phyloP scores from a whole-genome alignment of 2,888 invertebrate genomes.

The Acleris sparsana region DNA sequence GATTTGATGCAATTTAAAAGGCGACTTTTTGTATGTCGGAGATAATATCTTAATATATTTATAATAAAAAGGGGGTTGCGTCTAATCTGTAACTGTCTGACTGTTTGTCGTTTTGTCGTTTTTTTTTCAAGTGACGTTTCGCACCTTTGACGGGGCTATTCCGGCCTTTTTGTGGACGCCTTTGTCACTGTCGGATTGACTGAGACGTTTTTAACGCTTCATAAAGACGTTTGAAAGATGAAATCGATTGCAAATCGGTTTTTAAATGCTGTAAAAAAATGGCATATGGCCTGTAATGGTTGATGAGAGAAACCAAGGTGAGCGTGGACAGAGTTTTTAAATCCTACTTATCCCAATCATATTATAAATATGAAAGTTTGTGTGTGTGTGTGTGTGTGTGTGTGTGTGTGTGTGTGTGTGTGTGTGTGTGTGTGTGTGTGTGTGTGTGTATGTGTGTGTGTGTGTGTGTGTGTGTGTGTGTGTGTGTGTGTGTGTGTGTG shows the following conservation, averaged over 20 bases:
- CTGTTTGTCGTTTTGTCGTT: slow-evolving; percentile 52
- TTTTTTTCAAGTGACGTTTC: slow-evolving; percentile 61
- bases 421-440: too few species aligned
- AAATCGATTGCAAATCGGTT: slow-evolving; percentile 28
- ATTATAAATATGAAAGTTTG: too few species aligned
- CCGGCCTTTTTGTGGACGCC: slow-evolving; percentile 38
- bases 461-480: too few species aligned
- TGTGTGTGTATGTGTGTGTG: too few species aligned
- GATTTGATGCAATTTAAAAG: slow-evolving; percentile 73
- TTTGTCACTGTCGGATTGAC: slow-evolving; percentile 33
- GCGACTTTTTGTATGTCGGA: slow-evolving; percentile 59
- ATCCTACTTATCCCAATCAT: too few species aligned
- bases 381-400: too few species aligned
- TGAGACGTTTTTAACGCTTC: slow-evolving; percentile 24
- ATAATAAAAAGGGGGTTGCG: slow-evolving; percentile 71
- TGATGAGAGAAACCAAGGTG: neutral
- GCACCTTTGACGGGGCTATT: slow-evolving; percentile 71
- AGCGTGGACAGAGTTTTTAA: too few species aligned
- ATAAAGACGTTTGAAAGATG: slow-evolving; percentile 5
- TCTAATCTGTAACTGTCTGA: slow-evolving; percentile 81
- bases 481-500: too few species aligned
- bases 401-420: too few species aligned
- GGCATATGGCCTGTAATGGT: neutral
- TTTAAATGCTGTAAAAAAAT: slow-evolving; percentile 1
- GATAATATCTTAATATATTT: slow-evolving; percentile 81